Conservation (phyloP, 2,888 invertebrate species). For the Sinentomon sp. region DNA sequence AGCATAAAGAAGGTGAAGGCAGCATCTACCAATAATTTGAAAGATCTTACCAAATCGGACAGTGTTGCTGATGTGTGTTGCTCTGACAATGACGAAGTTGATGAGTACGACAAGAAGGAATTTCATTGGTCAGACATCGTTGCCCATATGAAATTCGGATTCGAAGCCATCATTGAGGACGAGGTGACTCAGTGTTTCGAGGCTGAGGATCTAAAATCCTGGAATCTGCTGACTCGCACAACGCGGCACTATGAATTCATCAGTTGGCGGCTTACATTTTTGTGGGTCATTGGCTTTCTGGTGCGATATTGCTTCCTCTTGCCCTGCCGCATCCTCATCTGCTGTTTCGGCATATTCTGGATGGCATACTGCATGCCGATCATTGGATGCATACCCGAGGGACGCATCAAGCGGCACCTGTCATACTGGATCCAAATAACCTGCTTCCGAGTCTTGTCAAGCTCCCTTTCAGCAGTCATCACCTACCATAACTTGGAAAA, state of each 20-base stretch:
- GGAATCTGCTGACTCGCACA: conserved; percentile 27
- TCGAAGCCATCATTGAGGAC: conserved; percentile 29
- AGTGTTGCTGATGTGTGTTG: too few species aligned
- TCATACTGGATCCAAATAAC: conserved; percentile 54
- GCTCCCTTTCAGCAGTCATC: conserved; percentile 65
- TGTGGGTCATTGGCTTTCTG: conserved; percentile 27
- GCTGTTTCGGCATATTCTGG: conserved; percentile 28
- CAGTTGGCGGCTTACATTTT: conserved; percentile 22
- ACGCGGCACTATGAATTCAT: conserved; percentile 24
- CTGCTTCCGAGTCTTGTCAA: conserved; percentile 73
- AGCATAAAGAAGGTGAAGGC: too few species aligned
- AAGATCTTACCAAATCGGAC: too few species aligned
- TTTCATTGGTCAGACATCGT: conserved; percentile 30
- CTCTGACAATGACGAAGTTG: too few species aligned
- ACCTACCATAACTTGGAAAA: conserved; percentile 64
- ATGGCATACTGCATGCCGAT: conserved; percentile 56
- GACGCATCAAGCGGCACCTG: conserved; percentile 38
- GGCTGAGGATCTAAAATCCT: conserved; percentile 25
- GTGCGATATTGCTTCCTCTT: conserved; percentile 26
- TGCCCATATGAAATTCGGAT: conserved; percentile 37
- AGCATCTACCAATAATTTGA: too few species aligned
- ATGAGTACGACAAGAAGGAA: too few species aligned
- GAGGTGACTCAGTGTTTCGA: conserved; percentile 28
- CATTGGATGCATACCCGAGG: conserved; percentile 54
- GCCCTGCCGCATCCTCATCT: conserved; percentile 21